Base-by-base conservation (phyloP, 1,140 invertebrate species). In the Sminthurinus signatus region DNA sequence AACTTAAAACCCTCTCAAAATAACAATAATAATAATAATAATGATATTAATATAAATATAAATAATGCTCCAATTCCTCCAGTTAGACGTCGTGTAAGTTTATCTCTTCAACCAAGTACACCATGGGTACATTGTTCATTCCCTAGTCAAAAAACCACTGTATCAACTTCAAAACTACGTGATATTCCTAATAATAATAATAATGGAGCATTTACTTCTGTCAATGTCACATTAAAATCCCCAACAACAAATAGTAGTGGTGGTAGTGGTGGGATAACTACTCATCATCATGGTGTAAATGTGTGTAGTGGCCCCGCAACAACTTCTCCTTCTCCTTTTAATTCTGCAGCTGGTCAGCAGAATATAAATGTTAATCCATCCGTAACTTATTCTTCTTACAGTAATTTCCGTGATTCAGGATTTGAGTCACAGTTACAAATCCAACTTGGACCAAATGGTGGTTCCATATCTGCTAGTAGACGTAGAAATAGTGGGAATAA, bases 381-480 rank as follows among this genome's bases (percentile, higher is more conserved):
- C 39, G 32, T 69, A 19, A 66, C 60, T 48, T 69, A 69, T 59
- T 69, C 68, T 44, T 61, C 62, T 42, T 65, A 55, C 50, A 60
- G 66, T 44, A 66, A 64, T 43, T 65, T 60, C 8, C 42, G 63
- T 25, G 68, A 69, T 51, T n/a, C n/a, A n/a, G 68, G 68, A 14
- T 69, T 63, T 31, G 60, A 65, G 28, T 59, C 68, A 32, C 64
- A 66, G 23, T 46, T 67, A 1, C 68, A 67, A 46, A 67, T 70
- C 27, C 64, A 67, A 23, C 64, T 70, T 39, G 64, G 68, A 42
- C 64, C 64, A 25, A 1, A 51, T 19, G 68, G 64, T 17, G 62
- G 64, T 32, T 61, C 51, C 15, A 67, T 62, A 21, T 60, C 54
- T 2, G 44, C 64, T 15, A 31, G 19, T 56, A 51, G 60, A 50